Evolutionary conservation across 92 coral and sea anemone genomes (phyloP), one percentile per base, ranked within the genome.

Genomic region (Porites lobata): DNA sequence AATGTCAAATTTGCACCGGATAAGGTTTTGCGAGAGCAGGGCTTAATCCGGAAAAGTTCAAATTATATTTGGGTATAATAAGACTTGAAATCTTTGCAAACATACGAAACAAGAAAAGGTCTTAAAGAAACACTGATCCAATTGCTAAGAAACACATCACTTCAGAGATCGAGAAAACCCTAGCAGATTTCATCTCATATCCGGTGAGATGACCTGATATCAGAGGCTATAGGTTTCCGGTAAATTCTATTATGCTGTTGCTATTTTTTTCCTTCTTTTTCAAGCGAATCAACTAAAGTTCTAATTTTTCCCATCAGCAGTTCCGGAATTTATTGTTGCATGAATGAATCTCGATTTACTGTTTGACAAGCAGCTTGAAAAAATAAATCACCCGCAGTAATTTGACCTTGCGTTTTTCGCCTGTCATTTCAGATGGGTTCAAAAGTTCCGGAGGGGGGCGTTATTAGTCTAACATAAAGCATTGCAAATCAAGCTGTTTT

Each of bases 241-340:
- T 53, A n/a, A 51, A 52, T 75, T 75, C 50, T 12, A 75, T 20
- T 75, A 29, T 52, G 47, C 47, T 38, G 47, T 38, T 38, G 47
- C 47, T 4, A 38, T 38, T 38, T 38, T 38, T 38, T 38, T 38
- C 4, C 47, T 50, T 73, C 32, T 13, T 3, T 18, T 50, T 17
- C n/a, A n/a, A 50, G 17, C 43, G 38, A 52, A 12, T 54, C 43
- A 75, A 75, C 78, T 19, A 4, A 15, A 8, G 13, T 56, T 75
- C 22, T 75, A 19, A 38, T 19, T 75, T 9, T 51, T 7, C 18
- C 19, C 12, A 82, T 57, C 67, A 32, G 20, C 12, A 47, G 78
- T 82, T 82, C 86, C 86, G 77, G 70, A 58, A 58, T 71, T 72
- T 82, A 78, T 82, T 82, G 32, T 69, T 21, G 2, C 32, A 11